A percentile compares a stretch with the other conserved stretches of the same genome.
phyloP scores from a whole-genome alignment of 2,797 vertebrate species.

The Scarus forsteni region DNA sequence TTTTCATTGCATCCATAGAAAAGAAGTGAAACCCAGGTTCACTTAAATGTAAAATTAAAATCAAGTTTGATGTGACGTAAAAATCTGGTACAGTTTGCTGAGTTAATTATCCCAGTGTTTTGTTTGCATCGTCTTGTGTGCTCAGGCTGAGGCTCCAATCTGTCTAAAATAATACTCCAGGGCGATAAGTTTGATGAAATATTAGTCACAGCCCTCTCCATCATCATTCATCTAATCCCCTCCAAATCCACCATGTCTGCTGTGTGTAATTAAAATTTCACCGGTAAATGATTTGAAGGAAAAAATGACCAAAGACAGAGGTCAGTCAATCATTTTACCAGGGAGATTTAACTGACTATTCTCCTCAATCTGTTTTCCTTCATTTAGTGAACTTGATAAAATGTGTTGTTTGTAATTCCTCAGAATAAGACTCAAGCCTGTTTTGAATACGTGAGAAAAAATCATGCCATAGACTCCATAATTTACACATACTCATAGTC shows the following conservation, averaged over 20 bases:
- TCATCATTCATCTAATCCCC: constrained; percentile 1
- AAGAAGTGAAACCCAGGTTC: too few relatives aligned
- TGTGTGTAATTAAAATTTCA: background rate
- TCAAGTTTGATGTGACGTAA: constrained; percentile 5
- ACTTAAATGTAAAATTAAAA: background rate
- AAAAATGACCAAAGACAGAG: background rate
- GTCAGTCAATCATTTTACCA: background rate
- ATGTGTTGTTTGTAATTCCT: background rate
- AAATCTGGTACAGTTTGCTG: background rate
- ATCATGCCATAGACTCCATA: too few relatives aligned
- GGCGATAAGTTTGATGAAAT: constrained; percentile 5
- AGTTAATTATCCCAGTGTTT: constrained; percentile 19
- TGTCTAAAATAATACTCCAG: background rate
- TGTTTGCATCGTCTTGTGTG: constrained; percentile 5
- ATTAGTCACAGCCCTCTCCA: constrained; percentile 8
- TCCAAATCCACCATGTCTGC: constrained; percentile 5
- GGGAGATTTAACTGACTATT: background rate
- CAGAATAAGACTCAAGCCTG: background rate
- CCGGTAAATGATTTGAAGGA: background rate
- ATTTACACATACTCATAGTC: too few relatives aligned
- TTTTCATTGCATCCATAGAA: too few relatives aligned
- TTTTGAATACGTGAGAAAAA: too few relatives aligned
- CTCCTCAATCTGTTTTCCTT: background rate
- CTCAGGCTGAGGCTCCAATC: constrained; percentile 4
- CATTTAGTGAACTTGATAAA: background rate